These are phyloP conservation scores for Takifugu flavidus DNA, from an alignment of 2,113 vertebrate genomes.

Conservation along the genomic window DNA sequence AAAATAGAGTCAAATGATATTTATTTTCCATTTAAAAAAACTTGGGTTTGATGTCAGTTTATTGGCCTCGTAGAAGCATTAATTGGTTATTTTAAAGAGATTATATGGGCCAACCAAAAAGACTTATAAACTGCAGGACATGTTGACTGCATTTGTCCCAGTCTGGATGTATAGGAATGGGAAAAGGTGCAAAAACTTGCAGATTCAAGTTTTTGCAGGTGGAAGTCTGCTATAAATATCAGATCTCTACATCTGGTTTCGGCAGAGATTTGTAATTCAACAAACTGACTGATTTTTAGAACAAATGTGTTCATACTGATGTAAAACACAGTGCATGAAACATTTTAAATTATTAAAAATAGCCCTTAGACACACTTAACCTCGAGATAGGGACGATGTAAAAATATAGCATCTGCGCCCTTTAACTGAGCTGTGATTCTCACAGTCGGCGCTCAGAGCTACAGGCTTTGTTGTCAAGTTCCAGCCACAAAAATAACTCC, in stretches of 20 bases:
- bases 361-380: not conserved
- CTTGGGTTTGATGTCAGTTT: slow-evolving; percentile 74
- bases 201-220: slow-evolving; percentile 39
- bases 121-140: slow-evolving; percentile 73
- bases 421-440: slow-evolving; percentile 52
- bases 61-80: slow-evolving; percentile 74
- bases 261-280: not conserved
- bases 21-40: slow-evolving; percentile 65
- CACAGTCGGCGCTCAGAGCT: slow-evolving; percentile 47
- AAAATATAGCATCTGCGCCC: not conserved
- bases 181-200: slow-evolving; percentile 49
- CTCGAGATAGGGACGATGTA: not conserved
- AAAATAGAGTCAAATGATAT: slow-evolving; percentile 65
- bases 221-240: slow-evolving; percentile 46
- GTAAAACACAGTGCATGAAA: too few species aligned
- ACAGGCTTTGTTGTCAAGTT: slow-evolving; percentile 69
- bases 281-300: not conserved
- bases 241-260: slow-evolving; percentile 4
- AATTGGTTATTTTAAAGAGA: slow-evolving; percentile 77
- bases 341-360: too few species aligned
- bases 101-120: slow-evolving; percentile 67
- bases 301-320: too few species aligned
- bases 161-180: slow-evolving; percentile 54
- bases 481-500: slow-evolving; percentile 63
- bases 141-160: slow-evolving; percentile 69